Evolutionary conservation across 2,797 vertebrate species (phyloP).

Genomic region (Mormyrus hasselquistii): DNA sequence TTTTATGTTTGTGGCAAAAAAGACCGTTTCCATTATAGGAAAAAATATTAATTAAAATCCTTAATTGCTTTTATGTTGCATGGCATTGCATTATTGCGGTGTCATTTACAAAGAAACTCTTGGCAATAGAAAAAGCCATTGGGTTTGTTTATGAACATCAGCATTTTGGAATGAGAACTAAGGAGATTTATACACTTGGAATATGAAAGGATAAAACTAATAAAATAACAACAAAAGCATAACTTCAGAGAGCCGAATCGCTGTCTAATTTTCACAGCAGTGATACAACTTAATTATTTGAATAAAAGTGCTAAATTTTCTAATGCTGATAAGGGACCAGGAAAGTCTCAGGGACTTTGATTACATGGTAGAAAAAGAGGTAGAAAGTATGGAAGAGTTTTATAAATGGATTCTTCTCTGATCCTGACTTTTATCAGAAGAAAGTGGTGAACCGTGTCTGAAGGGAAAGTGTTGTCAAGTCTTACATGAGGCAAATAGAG

Average conservation of each 20-base stretch:
- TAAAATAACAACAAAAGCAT: conserved; percentile 33
- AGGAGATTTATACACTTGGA: conserved; percentile 22
- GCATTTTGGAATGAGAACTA: background rate
- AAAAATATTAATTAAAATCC: background rate
- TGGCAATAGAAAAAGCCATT: background rate
- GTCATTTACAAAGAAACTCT: background rate
- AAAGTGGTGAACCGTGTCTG: background rate
- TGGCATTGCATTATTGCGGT: background rate
- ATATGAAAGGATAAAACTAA: conserved; percentile 22
- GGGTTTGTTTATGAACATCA: background rate
- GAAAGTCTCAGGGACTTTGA: conserved; percentile 55
- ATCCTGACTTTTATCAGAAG: conserved; percentile 20
- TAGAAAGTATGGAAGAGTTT: conserved; percentile 54
- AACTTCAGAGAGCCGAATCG: conserved; percentile 43
- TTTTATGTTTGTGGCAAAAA: background rate
- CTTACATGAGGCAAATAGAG: background rate
- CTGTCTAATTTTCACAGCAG: conserved; percentile 53
- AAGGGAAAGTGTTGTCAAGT: background rate
- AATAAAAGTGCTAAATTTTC: conserved; percentile 68
- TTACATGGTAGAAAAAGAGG: conserved; percentile 41
- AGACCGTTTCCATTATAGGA: background rate
- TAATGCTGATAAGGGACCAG: conserved; percentile 54
- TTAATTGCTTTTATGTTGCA: background rate
- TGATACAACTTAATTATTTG: conserved; percentile 54
- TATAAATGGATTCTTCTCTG: conserved; percentile 21